A percentile compares a stretch with the other conserved stretches of the same genome.
These are phyloP conservation scores for Pangasius sanitwongsei DNA, from an alignment of 2,797 vertebrate genomes.

Conservation along the genomic window DNA sequence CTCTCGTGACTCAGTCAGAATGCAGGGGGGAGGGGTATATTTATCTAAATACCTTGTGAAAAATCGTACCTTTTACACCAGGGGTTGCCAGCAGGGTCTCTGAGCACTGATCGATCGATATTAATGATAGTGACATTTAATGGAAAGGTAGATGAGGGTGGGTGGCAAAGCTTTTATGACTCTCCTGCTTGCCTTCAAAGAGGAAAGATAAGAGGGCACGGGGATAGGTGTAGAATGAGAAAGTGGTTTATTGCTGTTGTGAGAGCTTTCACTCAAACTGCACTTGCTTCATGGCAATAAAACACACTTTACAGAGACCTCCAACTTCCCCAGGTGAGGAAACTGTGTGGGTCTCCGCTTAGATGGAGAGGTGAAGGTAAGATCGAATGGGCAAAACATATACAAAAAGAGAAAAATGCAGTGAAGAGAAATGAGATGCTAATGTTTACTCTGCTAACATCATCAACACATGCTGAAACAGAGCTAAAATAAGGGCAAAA, in stretches of 20 bases:
- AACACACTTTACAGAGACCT: constrained; percentile 57
- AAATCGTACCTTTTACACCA: constrained; percentile 45
- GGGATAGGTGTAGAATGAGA: constrained; percentile 56
- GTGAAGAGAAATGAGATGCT: neutral
- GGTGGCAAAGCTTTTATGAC: constrained; percentile 50
- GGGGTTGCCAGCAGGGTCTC: constrained; percentile 42
- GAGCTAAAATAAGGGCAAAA: neutral
- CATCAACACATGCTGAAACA: neutral
- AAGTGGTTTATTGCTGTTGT: constrained; percentile 60
- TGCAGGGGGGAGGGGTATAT: neutral
- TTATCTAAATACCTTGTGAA: constrained; percentile 48
- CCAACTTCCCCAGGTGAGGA: constrained; percentile 49
- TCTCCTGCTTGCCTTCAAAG: constrained; percentile 26
- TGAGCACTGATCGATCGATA: constrained; percentile 56
- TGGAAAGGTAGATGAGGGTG: constrained; percentile 57
- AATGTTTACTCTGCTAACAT: neutral
- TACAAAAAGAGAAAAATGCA: constrained; percentile 9
- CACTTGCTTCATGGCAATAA: constrained; percentile 51
- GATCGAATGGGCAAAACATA: neutral
- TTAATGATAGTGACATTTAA: constrained; percentile 67
- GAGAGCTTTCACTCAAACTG: constrained; percentile 56
- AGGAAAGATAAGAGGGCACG: constrained; percentile 48
- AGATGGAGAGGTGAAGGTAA: constrained; percentile 14
- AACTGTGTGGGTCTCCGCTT: constrained; percentile 7
- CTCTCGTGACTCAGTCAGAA: neutral